Conservation (phyloP, 2,797 vertebrate species). For the Arvicola amphibius region DNA sequence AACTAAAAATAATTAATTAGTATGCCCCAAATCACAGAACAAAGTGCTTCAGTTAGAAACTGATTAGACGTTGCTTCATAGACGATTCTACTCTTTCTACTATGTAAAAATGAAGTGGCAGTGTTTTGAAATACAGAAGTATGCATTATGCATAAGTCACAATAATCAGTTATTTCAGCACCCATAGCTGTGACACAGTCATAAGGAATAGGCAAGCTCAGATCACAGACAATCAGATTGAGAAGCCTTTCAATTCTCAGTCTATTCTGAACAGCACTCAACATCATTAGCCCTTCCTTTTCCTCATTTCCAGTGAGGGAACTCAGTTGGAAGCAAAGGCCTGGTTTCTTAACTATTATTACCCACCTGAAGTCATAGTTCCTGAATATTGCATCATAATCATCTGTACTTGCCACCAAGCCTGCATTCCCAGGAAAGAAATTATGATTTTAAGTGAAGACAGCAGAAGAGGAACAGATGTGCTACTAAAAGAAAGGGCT, state of each 20-base stretch:
- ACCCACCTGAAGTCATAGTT: conserved; percentile 73
- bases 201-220: background rate
- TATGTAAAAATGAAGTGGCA: conserved; percentile 9
- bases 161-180: background rate
- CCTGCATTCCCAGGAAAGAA: conserved; percentile 67
- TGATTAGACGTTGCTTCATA: background rate
- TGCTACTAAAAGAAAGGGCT: conserved; percentile 55
- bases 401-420: conserved; percentile 60
- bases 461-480: conserved; percentile 68
- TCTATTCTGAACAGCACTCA: background rate
- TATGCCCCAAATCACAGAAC: background rate
- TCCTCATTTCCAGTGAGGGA: conserved; percentile 59
- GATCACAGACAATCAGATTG: background rate
- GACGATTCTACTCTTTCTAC: background rate
- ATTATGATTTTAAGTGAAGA: conserved; percentile 64
- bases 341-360: conserved; percentile 72
- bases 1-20: background rate
- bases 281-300: background rate
- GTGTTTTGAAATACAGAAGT: background rate
- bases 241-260: background rate
- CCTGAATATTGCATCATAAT: conserved; percentile 76
- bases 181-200: background rate
- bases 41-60: background rate
- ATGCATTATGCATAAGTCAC: background rate
- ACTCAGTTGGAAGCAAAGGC: conserved; percentile 61